Evolutionary conservation across 2,797 vertebrate species (phyloP).

Genomic region (Myripristis jacobus): DNA sequence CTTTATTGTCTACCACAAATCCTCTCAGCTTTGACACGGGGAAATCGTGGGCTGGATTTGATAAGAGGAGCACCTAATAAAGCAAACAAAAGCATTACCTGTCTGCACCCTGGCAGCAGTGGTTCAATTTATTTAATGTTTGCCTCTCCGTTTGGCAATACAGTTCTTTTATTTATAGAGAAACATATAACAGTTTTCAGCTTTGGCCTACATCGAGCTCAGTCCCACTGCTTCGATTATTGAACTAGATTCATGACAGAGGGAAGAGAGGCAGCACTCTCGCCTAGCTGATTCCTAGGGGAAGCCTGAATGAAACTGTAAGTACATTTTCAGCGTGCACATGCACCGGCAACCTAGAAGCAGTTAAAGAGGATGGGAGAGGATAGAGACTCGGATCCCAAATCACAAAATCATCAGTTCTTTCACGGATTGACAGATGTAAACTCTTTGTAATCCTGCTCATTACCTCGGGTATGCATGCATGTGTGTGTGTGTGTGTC

Average conservation of each 20-base stretch:
- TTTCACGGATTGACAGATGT: constrained; percentile 46
- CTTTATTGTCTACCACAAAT: constrained; percentile 21
- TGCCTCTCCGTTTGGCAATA: constrained; percentile 14
- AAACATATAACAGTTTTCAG: constrained; percentile 25
- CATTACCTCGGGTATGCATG: neutral
- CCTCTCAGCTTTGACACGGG: neutral
- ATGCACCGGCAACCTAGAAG: constrained; percentile 25
- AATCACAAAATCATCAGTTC: constrained; percentile 52
- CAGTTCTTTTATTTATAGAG: constrained; percentile 16
- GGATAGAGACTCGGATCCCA: constrained; percentile 26
- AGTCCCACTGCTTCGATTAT: constrained; percentile 34
- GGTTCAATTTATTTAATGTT: constrained; percentile 32
- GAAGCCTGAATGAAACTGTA: constrained; percentile 53
- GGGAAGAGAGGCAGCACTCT: constrained; percentile 26
- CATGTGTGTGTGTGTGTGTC: constrained; percentile 19
- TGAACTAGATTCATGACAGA: constrained; percentile 38
- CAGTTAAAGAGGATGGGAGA: constrained; percentile 31
- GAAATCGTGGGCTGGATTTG: constrained; percentile 24
- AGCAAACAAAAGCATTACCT: constrained; percentile 30
- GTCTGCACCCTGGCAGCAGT: constrained; percentile 6
- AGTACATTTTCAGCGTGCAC: constrained; percentile 45
- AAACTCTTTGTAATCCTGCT: constrained; percentile 49
- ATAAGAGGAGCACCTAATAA: constrained; percentile 25
- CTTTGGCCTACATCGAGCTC: constrained; percentile 10
- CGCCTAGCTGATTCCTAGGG: constrained; percentile 27